A percentile compares a stretch with the other conserved stretches of the same genome.
Evolutionary conservation across 1,140 invertebrate genomes (phyloP).

Genomic region (Nixonia krombeini): DNA sequence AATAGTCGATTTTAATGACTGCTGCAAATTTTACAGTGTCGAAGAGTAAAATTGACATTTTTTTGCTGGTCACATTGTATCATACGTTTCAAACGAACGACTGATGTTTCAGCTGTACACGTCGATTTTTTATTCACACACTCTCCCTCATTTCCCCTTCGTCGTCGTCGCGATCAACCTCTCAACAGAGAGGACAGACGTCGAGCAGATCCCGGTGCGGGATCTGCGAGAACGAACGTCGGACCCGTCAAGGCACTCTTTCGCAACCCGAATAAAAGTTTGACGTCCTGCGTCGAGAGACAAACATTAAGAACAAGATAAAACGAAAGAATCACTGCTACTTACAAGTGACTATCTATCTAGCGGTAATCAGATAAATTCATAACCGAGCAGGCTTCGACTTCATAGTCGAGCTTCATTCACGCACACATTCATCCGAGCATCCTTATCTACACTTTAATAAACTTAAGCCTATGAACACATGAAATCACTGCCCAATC

Average conservation of each 20-base stretch:
- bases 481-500: constrained; percentile 73
- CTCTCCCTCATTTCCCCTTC: constrained; percentile 48
- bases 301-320: constrained; percentile 49
- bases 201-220: too few relatives aligned
- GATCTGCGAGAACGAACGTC: constrained; percentile 29
- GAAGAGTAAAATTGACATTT: too few relatives aligned
- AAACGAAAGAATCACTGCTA: constrained; percentile 55
- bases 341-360: constrained; percentile 50
- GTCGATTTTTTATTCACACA: too few relatives aligned
- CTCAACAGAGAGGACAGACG: constrained; percentile 49
- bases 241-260: constrained; percentile 25
- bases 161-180: constrained; percentile 31
- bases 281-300: constrained; percentile 69
- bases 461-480: constrained; percentile 72
- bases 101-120: too few relatives aligned
- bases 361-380: constrained; percentile 54
- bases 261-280: constrained; percentile 6
- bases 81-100: too few relatives aligned
- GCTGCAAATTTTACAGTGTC: too few relatives aligned
- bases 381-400: constrained; percentile 36
- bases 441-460: constrained; percentile 48
- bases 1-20: neutral
- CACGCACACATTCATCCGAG: constrained; percentile 29
- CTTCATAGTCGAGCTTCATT: constrained; percentile 25
- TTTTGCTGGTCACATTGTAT: too few relatives aligned